Evolutionary conservation across 2,113 vertebrate genomes (phyloP).

Genomic region (Speoplatyrhinus poulsoni): DNA sequence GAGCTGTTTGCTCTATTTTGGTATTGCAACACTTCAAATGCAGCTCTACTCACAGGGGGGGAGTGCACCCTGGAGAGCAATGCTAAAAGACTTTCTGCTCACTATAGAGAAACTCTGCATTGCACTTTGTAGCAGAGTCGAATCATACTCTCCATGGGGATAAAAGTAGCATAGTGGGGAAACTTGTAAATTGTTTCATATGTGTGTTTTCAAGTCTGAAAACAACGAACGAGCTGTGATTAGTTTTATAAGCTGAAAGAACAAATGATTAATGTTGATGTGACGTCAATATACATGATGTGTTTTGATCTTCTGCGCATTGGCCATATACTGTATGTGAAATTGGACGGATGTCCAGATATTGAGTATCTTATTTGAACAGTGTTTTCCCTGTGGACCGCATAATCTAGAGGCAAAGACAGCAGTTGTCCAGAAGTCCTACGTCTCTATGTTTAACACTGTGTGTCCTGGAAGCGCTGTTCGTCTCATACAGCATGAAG

Average conservation of each 20-base stretch:
- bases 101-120: conserved; percentile 36
- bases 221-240: conserved; percentile 52
- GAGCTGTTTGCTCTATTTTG: conserved; percentile 66
- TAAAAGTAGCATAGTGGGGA: conserved; percentile 35
- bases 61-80: conserved; percentile 53
- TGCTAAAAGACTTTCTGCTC: conserved; percentile 47
- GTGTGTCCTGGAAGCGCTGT: conserved; percentile 49
- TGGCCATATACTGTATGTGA: conserved; percentile 28
- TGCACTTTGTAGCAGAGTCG: conserved; percentile 39
- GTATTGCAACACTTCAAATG: conserved; percentile 61
- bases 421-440: conserved; percentile 47
- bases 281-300: conserved; percentile 49
- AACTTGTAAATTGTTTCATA: conserved; percentile 34
- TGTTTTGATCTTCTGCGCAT: conserved; percentile 27
- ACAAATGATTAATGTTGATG: conserved; percentile 51
- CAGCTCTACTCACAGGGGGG: conserved; percentile 39
- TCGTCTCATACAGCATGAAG: conserved; percentile 45
- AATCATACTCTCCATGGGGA: conserved; percentile 30
- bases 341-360: conserved; percentile 32
- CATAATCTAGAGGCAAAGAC: conserved; percentile 56
- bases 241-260: conserved; percentile 39
- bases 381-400: conserved; percentile 35
- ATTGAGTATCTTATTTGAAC: conserved; percentile 41
- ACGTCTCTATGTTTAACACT: conserved; percentile 41
- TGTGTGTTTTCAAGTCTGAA: conserved; percentile 44